phyloP scores from a whole-genome alignment of 2,113 vertebrate genomes.

The Mustela nigripes region DNA sequence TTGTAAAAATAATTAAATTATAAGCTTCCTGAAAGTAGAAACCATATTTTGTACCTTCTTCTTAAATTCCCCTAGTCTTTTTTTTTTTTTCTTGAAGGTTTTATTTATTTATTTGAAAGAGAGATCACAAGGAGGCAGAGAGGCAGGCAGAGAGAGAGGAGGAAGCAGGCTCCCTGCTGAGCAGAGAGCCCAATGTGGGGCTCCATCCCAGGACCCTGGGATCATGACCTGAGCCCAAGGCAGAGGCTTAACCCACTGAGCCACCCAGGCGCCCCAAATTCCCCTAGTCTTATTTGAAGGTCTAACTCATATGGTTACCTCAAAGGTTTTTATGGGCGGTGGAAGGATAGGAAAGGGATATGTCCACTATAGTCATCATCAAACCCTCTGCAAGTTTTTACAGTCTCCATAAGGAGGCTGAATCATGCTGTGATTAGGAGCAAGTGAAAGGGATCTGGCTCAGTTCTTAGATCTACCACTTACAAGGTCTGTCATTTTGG shows the following conservation, averaged over 20 bases:
- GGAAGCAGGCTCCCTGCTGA: too few species aligned
- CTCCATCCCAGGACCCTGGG: too few species aligned
- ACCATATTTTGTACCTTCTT: neutral
- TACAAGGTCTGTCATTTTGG: neutral
- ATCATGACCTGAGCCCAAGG: too few species aligned
- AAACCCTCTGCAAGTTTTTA: neutral
- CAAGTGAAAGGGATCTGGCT: neutral
- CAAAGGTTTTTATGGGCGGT: neutral
- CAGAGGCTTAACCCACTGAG: too few species aligned
- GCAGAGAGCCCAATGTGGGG: too few species aligned
- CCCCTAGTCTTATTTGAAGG: neutral
- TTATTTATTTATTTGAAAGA: too few species aligned
- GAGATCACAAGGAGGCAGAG: too few species aligned
- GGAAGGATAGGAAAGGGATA: neutral
- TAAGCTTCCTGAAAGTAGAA: neutral
- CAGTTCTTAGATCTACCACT: neutral
- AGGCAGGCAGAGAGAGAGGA: too few species aligned
- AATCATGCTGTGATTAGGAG: neutral
- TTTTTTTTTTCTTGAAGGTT: too few species aligned
- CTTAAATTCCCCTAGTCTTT: neutral
- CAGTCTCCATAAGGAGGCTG: neutral
- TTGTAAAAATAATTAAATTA: slow-evolving; percentile 39
- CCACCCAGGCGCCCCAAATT: too few species aligned
- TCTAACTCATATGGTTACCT: neutral
- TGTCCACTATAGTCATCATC: neutral